Base-by-base conservation (phyloP, 2,113 vertebrate genomes). In the Rynchops niger region DNA sequence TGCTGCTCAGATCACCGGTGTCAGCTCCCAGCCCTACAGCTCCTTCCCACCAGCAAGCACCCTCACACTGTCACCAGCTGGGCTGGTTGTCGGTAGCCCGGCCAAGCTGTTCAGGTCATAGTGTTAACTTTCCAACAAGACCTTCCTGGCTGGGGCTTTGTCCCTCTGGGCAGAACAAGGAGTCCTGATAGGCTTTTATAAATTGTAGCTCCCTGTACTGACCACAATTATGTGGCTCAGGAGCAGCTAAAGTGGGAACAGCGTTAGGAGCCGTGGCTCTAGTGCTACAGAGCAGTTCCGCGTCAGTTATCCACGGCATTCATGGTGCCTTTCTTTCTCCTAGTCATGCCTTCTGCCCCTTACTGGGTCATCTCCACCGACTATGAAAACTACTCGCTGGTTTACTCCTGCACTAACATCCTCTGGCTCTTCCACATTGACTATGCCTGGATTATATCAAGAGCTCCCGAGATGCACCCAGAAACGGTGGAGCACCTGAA, bases 361-460 rank as follows among this genome's bases (percentile, higher is more conserved):
- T 99, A 99, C 97, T 99, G 99, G 99, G 98, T 99, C 79, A 82
- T 99, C 95, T 98, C 98, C 94, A 99, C 99, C 0, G 99, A 99
- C 98, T 99, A 99, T 2, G 98, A 98, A 67, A 98, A 98, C 96
- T 98, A 97, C 1, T 98, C 99, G 1, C 96, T 99, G 40, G 98
- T 99, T 29, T 99, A 99, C 87, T 99, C 99, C 93, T 99, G 99
- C 94, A 99, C 98, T 1, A 98, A 98, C 38, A 90, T 99, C 89
- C 87, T 99, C 86, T 98, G 98, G 97, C 96, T 99, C 74, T 99
- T 99, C 95, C 99, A 99, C 12, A 82, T 99, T 2, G 99, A 99
- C 87, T 98, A 98, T 0, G 98, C 98, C 86, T 99, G 99, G 99
- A 98, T 99, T 95, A 58, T 99, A 74, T 98, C 98, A 86, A 98